phyloP scores from a whole-genome alignment of 2,797 vertebrate species.

The Mus caroli region DNA sequence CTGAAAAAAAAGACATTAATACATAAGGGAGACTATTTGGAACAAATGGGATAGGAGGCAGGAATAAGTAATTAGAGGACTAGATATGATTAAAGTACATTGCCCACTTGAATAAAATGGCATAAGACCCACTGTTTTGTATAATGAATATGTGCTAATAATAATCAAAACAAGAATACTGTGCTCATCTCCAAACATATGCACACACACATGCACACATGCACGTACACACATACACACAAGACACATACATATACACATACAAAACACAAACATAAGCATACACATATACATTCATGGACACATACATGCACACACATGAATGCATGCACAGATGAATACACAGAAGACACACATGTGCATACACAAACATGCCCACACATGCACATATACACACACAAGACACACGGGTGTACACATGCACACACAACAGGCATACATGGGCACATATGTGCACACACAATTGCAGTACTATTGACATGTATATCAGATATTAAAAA shows the following conservation, averaged over 20 bases:
- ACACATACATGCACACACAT: not conserved
- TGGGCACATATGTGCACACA: not conserved
- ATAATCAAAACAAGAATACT: not conserved
- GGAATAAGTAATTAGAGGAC: not conserved
- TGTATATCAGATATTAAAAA: not conserved
- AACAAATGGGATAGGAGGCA: not conserved
- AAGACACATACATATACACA: not conserved
- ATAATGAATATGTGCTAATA: not conserved
- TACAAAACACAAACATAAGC: no score
- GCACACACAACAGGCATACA: not conserved
- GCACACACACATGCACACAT: not conserved
- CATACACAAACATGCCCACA: not conserved
- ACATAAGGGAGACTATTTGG: not conserved
- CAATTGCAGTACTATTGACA: not conserved
- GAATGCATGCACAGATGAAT: no score
- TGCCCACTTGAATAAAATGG: not conserved
- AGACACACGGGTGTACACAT: not conserved
- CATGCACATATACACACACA: not conserved
- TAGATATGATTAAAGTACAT: not conserved
- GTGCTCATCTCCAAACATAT: not conserved
- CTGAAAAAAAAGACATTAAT: not conserved
- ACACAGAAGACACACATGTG: no score
- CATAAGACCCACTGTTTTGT: not conserved
- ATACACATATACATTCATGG: no score
- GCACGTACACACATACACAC: not conserved